A percentile compares a stretch with the other conserved stretches of the same genome.
Conservation (phyloP, 1,140 invertebrate species). For the Notospermus geniculatus region DNA sequence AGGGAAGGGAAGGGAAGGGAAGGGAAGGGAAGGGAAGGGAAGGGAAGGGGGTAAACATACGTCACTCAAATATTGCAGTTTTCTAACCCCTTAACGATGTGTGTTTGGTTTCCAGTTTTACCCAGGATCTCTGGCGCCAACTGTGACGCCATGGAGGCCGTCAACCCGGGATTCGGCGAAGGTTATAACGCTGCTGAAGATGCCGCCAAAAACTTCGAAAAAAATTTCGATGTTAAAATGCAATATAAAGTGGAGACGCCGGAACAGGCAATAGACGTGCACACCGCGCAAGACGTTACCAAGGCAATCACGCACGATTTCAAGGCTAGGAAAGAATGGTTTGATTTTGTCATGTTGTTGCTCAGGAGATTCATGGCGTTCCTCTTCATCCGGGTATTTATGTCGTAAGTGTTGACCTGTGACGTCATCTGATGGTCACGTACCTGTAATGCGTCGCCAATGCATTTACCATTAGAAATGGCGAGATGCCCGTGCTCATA, state of each 20-base stretch:
- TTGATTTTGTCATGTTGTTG: constrained; percentile 31
- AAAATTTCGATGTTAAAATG: constrained; percentile 37
- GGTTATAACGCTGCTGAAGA: constrained; percentile 32
- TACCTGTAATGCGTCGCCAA: too few relatives aligned
- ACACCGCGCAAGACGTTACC: constrained; percentile 36
- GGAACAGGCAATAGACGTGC: constrained; percentile 31
- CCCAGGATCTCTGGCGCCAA: constrained; percentile 31
- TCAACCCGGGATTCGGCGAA: constrained; percentile 44
- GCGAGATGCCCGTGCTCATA: too few relatives aligned
- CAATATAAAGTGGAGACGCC: constrained; percentile 39
- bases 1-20: too few relatives aligned
- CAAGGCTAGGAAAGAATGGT: constrained; percentile 25
- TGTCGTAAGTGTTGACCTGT: constrained; percentile 27
- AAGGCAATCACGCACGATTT: constrained; percentile 42
- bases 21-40: too few relatives aligned
- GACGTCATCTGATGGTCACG: too few relatives aligned
- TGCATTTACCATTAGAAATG: too few relatives aligned
- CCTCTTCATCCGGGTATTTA: constrained; percentile 44
- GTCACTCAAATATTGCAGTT: too few relatives aligned
- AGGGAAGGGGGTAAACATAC: too few relatives aligned
- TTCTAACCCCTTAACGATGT: too few relatives aligned
- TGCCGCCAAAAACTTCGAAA: constrained; percentile 32
- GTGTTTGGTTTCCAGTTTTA: constrained; percentile 20
- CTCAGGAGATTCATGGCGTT: constrained; percentile 41
- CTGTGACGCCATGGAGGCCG: constrained; percentile 34